Conservation (phyloP, 2,888 invertebrate genomes). For the Apodemia zela region DNA sequence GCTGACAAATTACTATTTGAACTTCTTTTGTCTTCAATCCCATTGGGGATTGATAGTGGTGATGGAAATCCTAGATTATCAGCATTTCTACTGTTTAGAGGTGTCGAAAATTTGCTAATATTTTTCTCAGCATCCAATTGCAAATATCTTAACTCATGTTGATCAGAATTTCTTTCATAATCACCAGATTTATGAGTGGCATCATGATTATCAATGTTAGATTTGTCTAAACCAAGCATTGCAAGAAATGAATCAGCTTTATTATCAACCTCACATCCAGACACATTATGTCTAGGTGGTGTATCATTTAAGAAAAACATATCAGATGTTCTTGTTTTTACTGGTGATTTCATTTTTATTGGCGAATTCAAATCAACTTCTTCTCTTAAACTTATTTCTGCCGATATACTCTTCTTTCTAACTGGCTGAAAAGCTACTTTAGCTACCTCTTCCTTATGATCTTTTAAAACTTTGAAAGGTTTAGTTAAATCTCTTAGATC, state of each 20-base stretch:
- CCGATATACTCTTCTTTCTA: conserved; percentile 50
- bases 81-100: conserved; percentile 46
- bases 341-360: conserved; percentile 47
- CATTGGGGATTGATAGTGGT: conserved; percentile 50
- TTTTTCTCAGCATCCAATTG: conserved; percentile 57
- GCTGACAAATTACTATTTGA: conserved; percentile 43
- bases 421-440: conserved; percentile 70
- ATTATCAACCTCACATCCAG: conserved; percentile 44
- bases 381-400: conserved; percentile 67
- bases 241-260: conserved; percentile 67
- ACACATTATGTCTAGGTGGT: conserved; percentile 49
- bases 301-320: conserved; percentile 63
- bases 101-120: conserved; percentile 66
- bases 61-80: conserved; percentile 56
- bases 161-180: conserved; percentile 52
- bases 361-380: conserved; percentile 51
- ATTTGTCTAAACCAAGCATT: conserved; percentile 66
- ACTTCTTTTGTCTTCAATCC: conserved; percentile 45
- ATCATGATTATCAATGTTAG: conserved; percentile 52
- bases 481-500: conserved; percentile 75
- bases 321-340: conserved; percentile 54
- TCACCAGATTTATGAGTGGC: conserved; percentile 50
- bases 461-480: conserved; percentile 67
- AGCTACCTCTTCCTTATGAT: conserved; percentile 71
- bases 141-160: conserved; percentile 45